A percentile compares a stretch with the other conserved stretches of the same genome.
Evolutionary conservation across 1,140 invertebrate species (phyloP).

Genomic region (Battus philenor): DNA sequence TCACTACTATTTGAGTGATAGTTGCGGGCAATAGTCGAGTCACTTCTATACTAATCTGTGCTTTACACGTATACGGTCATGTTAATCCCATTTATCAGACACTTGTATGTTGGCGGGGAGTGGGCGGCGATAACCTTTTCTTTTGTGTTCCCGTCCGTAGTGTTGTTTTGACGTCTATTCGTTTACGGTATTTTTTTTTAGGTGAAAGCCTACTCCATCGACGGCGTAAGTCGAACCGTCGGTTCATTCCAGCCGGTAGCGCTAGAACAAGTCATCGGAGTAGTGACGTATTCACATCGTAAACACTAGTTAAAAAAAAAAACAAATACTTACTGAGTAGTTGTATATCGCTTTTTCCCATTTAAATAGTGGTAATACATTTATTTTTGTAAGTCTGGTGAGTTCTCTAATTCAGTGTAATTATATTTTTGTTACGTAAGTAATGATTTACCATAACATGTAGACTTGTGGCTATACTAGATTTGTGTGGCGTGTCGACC

Average conservation of each 20-base stretch:
- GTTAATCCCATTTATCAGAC: no score
- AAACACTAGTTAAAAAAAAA: constrained; percentile 31
- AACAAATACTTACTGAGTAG: constrained; percentile 35
- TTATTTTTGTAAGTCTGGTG: constrained; percentile 44
- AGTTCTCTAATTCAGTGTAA: constrained; percentile 37
- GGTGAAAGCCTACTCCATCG: constrained; percentile 29
- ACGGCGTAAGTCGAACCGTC: constrained; percentile 20
- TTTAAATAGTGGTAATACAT: constrained; percentile 38
- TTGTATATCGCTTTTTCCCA: constrained; percentile 44
- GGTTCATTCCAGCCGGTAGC: constrained; percentile 34
- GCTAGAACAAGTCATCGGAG: constrained; percentile 29
- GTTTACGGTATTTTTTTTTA: constrained; percentile 36
- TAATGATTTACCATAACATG: constrained; percentile 67
- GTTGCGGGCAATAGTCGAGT: no score
- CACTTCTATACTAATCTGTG: no score
- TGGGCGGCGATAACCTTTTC: constrained; percentile 39
- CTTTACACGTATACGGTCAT: no score
- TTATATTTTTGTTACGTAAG: constrained; percentile 52
- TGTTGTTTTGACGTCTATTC: constrained; percentile 49
- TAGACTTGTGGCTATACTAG: constrained; percentile 50
- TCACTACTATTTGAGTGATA: no score
- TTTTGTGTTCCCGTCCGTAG: constrained; percentile 72
- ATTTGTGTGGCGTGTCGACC: constrained; percentile 48
- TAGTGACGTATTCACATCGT: constrained; percentile 25
- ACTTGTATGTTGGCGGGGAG: constrained; percentile 29